Evolutionary conservation across 2,797 vertebrate genomes (phyloP).

Genomic region (Sebastes matsubarae): DNA sequence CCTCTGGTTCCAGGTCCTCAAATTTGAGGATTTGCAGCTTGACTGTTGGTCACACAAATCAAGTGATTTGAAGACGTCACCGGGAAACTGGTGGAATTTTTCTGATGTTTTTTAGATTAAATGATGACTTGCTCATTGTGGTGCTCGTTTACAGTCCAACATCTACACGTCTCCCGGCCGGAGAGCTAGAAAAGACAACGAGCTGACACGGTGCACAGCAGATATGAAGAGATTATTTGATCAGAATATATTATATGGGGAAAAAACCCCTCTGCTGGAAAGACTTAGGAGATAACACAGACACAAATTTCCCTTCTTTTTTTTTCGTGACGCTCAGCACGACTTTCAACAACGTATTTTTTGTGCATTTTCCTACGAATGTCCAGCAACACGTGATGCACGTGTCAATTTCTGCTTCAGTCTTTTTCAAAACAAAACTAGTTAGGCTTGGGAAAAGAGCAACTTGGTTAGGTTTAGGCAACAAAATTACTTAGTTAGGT

Average conservation of each 20-base stretch:
- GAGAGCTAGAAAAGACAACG: background rate
- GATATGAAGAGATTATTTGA: slow-evolving; percentile 58
- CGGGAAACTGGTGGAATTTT: too few species aligned
- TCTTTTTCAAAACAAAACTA: too few species aligned
- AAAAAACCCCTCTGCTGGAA: slow-evolving; percentile 37
- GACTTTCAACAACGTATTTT: too few species aligned
- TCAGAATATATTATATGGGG: slow-evolving; percentile 42
- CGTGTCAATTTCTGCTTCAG: too few species aligned
- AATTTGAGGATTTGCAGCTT: background rate
- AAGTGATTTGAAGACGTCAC: background rate
- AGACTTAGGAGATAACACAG: slow-evolving; percentile 71
- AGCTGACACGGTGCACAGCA: background rate
- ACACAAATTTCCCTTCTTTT: too few species aligned
- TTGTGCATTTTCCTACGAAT: too few species aligned
- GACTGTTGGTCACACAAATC: too few species aligned
- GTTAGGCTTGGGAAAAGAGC: too few species aligned
- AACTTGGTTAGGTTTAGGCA: too few species aligned
- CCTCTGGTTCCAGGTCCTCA: background rate
- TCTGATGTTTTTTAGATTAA: background rate
- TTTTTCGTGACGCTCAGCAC: too few species aligned
- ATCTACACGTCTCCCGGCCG: background rate
- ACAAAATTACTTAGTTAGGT: too few species aligned
- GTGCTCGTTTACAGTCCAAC: background rate
- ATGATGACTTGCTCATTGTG: background rate
- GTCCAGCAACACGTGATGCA: too few species aligned